Conservation (phyloP, 1,140 invertebrate genomes). For the Cyclargus thomasi region DNA sequence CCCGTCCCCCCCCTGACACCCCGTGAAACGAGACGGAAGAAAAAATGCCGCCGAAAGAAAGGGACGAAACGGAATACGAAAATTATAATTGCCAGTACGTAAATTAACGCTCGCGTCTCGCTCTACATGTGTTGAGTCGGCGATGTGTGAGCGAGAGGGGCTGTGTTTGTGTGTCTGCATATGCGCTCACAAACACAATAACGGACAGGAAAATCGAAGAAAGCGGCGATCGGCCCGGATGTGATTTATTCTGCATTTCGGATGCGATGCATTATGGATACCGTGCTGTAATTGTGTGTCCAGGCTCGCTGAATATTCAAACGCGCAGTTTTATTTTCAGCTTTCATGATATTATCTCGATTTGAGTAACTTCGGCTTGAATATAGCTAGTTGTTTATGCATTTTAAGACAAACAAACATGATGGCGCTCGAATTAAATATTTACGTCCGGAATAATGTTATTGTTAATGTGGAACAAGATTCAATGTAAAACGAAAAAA, state of each 20-base stretch:
- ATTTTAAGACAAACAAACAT: no score
- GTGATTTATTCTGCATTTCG: slow-evolving; percentile 54
- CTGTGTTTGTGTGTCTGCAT: slow-evolving; percentile 61
- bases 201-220: slow-evolving; percentile 63
- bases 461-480: no score
- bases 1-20: slow-evolving; percentile 36
- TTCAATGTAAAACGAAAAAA: no score
- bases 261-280: slow-evolving; percentile 46
- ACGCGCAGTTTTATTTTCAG: background rate
- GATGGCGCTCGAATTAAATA: no score
- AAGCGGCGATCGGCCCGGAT: slow-evolving; percentile 51
- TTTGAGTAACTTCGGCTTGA: no score
- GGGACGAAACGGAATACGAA: slow-evolving; percentile 58
- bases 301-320: background rate
- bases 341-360: no score
- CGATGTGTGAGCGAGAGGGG: slow-evolving; percentile 42
- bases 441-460: no score
- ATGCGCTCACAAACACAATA: slow-evolving; percentile 64
- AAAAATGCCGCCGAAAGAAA: slow-evolving; percentile 56
- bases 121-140: slow-evolving; percentile 23
- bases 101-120: slow-evolving; percentile 67
- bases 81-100: slow-evolving; percentile 74
- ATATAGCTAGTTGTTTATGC: no score
- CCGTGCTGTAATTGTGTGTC: slow-evolving; percentile 12
- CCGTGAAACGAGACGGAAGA: slow-evolving; percentile 44